Conservation (phyloP, 2,113 vertebrate species). For the Cricetomys ansorgei region DNA sequence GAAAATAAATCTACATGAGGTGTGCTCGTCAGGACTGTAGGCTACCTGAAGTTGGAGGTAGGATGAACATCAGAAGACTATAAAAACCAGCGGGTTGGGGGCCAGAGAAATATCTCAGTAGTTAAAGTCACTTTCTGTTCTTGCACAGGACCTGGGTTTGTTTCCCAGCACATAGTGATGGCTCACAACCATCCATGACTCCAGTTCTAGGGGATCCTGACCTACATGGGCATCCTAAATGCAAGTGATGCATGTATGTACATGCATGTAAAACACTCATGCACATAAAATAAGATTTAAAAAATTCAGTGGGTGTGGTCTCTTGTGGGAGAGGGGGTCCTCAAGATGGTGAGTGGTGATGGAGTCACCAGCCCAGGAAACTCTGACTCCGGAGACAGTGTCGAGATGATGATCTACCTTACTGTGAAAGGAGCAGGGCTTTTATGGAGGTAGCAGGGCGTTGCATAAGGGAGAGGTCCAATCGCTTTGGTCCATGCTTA, state of each 20-base stretch:
- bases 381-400: too few relatives aligned
- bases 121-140: background rate
- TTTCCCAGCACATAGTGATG: background rate
- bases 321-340: too few relatives aligned
- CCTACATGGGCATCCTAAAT: background rate
- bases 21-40: background rate
- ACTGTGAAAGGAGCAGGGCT: too few relatives aligned
- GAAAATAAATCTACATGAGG: background rate
- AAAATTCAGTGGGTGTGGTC: too few relatives aligned
- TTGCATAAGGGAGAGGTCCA: too few relatives aligned
- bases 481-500: too few relatives aligned
- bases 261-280: background rate
- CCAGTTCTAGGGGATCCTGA: background rate
- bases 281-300: background rate
- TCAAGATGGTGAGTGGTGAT: too few relatives aligned
- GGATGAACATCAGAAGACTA: background rate
- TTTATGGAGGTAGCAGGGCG: too few relatives aligned
- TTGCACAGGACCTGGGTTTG: background rate
- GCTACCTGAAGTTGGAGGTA: background rate
- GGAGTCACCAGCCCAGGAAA: too few relatives aligned
- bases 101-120: background rate
- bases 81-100: background rate
- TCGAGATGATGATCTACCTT: too few relatives aligned
- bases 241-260: background rate
- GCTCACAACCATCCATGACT: background rate